Base-by-base conservation (phyloP, 2,888 invertebrate genomes). In the Drosophila mimica region DNA sequence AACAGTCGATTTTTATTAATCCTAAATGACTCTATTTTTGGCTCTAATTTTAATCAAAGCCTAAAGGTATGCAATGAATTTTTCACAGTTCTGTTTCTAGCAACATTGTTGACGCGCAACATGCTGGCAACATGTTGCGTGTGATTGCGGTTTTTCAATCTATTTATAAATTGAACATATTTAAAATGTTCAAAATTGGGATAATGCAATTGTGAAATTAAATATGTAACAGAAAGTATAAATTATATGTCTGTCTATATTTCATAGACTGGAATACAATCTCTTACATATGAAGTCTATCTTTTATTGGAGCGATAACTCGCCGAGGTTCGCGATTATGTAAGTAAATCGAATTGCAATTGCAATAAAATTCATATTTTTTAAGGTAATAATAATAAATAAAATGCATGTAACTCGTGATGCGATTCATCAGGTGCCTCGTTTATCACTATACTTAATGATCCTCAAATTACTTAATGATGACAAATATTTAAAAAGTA, bases 81-180 rank as follows among this genome's bases (percentile, higher is more conserved):
- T 25, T 3, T 17, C 4, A 0, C 0, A 2, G 28, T 2, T 38
- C 20, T 34, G 30, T 17, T 48, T 36, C 33, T 53, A 49, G 57
- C 60, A 78, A 49, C 57, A 68, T 36, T 58, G 60, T 7, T 34
- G 52, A 4, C 31, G n/a, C 20, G 1, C 13, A 15, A 4, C 20
- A 46, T 20, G 2, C 52, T 33, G n/a, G 58, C 68, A 54, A 7
- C 59, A 79, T 63, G 63, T 11, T 70, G 63, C 49, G 3, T 0
- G 11, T 46, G 43, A 15, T 8, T 9, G 20, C 36, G 33, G 34
- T 56, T 8, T 11, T n/a, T 7, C 17, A 57, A 46, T 25, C 7
- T 15, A 8, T 15, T 20, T 15, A 2, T 15, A 46, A 46, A 20
- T 46, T 46, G 0, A 46, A 15, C 11, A 20, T 2, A 11, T 15